phyloP scores from a whole-genome alignment of 1,140 invertebrate genomes.

The Psix sp. region DNA sequence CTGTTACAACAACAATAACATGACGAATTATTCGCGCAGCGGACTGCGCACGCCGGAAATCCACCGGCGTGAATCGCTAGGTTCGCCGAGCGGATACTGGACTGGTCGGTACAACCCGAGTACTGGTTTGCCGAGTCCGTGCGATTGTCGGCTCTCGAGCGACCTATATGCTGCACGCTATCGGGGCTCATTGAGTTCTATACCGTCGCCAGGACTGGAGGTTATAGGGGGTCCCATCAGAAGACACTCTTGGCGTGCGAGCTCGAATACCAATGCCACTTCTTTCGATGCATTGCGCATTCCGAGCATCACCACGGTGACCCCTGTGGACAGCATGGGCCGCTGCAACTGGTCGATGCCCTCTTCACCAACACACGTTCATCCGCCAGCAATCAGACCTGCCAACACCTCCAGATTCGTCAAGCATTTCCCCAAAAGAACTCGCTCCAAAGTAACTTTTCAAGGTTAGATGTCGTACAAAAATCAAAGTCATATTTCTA shows the following conservation, averaged over 20 bases:
- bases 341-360: conserved; percentile 77
- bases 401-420: conserved; percentile 50
- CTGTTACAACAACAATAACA: conserved; percentile 63
- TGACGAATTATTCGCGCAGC: conserved; percentile 57
- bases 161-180: conserved; percentile 71
- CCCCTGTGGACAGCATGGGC: conserved; percentile 18
- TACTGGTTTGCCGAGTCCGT: conserved; percentile 69
- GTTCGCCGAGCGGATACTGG: conserved; percentile 68
- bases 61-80: conserved; percentile 69
- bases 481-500: too few relatives aligned
- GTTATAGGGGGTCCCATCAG: conserved; percentile 69
- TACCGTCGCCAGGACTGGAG: conserved; percentile 71
- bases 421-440: conserved; percentile 68
- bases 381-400: conserved; percentile 60
- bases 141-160: conserved; percentile 72
- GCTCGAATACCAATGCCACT: conserved; percentile 63
- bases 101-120: conserved; percentile 63
- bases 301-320: conserved; percentile 57
- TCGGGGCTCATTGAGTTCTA: conserved; percentile 73
- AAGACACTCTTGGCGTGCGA: conserved; percentile 73
- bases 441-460: conserved; percentile 77
- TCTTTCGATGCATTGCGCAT: conserved; percentile 75
- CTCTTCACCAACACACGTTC: conserved; percentile 76
- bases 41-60: conserved; percentile 70
- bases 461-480: conserved; percentile 68